Evolutionary conservation across 2,888 invertebrate genomes (phyloP).

Genomic region (Idaea straminata): DNA sequence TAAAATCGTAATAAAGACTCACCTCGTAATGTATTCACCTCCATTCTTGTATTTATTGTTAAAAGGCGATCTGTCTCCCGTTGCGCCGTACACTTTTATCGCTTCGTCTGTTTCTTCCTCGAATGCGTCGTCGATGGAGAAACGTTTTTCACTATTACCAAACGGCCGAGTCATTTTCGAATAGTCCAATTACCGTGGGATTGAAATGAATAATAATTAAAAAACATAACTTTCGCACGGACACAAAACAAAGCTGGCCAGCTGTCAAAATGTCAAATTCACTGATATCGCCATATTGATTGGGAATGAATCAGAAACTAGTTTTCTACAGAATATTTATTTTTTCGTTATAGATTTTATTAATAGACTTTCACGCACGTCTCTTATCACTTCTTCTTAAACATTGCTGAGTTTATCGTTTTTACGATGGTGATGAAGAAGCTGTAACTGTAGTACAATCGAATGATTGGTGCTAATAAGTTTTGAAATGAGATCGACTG

Average conservation of each 20-base stretch:
- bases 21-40: slow-evolving; percentile 67
- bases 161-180: slow-evolving; percentile 75
- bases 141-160: slow-evolving; percentile 81
- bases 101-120: slow-evolving; percentile 92
- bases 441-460: neutral
- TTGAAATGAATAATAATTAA: slow-evolving; percentile 57
- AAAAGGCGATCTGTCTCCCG: slow-evolving; percentile 85
- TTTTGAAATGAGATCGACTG: neutral
- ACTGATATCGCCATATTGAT: slow-evolving; percentile 71
- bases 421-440: neutral
- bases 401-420: neutral
- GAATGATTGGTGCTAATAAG: neutral
- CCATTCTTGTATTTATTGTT: slow-evolving; percentile 73
- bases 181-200: slow-evolving; percentile 35
- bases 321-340: neutral
- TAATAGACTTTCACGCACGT: neutral
- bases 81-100: slow-evolving; percentile 89
- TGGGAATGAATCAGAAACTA: slow-evolving; percentile 11
- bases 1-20: slow-evolving; percentile 26
- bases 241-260: slow-evolving; percentile 59
- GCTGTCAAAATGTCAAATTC: slow-evolving; percentile 75
- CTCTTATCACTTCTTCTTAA: neutral
- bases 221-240: slow-evolving; percentile 60
- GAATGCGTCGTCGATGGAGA: slow-evolving; percentile 92
- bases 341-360: neutral